phyloP scores from a whole-genome alignment of 2,797 vertebrate species.

The Tamandua tetradactyla region DNA sequence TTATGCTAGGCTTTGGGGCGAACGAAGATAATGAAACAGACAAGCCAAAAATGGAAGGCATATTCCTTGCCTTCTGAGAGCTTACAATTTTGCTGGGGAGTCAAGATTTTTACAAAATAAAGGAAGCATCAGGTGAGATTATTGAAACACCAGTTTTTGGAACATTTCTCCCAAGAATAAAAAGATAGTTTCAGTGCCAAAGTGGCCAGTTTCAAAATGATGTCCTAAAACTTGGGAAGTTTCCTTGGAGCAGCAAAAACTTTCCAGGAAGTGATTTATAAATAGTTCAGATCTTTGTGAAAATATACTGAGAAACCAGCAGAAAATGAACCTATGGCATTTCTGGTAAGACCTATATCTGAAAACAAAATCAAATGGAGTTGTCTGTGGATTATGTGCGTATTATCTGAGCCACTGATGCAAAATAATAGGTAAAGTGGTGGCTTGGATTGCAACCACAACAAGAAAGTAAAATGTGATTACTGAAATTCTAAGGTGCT shows the following conservation, averaged over 20 bases:
- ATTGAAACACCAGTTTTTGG: conserved; percentile 46
- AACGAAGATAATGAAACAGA: background rate
- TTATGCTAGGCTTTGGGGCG: background rate
- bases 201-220: conserved; percentile 35
- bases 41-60: background rate
- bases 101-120: conserved; percentile 33
- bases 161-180: background rate
- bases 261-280: conserved; percentile 78
- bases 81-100: conserved; percentile 12
- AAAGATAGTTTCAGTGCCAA: conserved; percentile 5
- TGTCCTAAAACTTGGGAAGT: conserved; percentile 62
- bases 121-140: conserved; percentile 26
- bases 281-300: conserved; percentile 68
- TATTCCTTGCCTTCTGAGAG: conserved; percentile 8
- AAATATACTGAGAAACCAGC: conserved; percentile 59
- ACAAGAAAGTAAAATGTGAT: background rate
- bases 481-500: conserved; percentile 34
- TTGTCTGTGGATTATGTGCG: background rate
- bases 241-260: conserved; percentile 69
- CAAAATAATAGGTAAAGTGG: background rate
- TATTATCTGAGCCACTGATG: background rate
- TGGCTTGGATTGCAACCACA: background rate
- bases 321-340: conserved; percentile 50
- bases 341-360: conserved; percentile 24
- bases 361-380: background rate